Percentiles rank a stretch among this genome's conserved stretches.
phyloP scores from a whole-genome alignment of 2,113 vertebrate genomes.

The Oceanodroma tethys region DNA sequence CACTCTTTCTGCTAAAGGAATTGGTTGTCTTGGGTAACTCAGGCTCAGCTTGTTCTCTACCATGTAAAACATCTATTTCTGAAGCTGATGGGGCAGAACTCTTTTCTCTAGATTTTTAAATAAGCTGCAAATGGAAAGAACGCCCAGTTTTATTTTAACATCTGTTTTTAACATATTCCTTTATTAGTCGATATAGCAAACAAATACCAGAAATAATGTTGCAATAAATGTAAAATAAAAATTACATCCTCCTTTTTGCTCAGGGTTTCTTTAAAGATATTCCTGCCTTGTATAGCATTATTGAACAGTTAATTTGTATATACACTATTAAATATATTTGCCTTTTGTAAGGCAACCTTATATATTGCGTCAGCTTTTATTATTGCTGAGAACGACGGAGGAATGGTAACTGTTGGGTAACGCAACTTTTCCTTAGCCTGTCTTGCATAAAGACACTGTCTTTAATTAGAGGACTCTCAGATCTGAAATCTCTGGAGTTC shows the following conservation, averaged over 20 bases:
- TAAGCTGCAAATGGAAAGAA: conserved; percentile 7
- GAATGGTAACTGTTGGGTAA: not conserved
- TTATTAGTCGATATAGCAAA: not conserved
- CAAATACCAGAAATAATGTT: not conserved
- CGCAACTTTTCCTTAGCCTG: not conserved
- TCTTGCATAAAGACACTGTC: not conserved
- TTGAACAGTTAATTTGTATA: not conserved
- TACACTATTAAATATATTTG: conserved; percentile 55
- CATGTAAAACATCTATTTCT: conserved; percentile 39
- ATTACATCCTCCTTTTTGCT: not conserved
- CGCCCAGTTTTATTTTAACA: not conserved
- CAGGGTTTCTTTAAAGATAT: conserved; percentile 42
- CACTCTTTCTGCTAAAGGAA: conserved; percentile 37
- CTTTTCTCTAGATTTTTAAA: not conserved
- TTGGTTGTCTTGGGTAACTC: conserved; percentile 44
- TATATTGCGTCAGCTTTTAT: not conserved
- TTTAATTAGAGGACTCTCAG: not conserved
- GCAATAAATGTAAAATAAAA: conserved; percentile 31
- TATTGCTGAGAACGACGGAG: not conserved
- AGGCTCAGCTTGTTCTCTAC: conserved; percentile 43
- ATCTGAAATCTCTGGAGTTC: not conserved
- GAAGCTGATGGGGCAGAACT: conserved; percentile 20
- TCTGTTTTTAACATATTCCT: conserved; percentile 25
- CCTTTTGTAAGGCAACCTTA: conserved; percentile 53
- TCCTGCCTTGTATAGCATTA: conserved; percentile 23